Evolutionary conservation across 2,797 vertebrate species (phyloP).

Genomic region (Oreonectes daqikongensis): DNA sequence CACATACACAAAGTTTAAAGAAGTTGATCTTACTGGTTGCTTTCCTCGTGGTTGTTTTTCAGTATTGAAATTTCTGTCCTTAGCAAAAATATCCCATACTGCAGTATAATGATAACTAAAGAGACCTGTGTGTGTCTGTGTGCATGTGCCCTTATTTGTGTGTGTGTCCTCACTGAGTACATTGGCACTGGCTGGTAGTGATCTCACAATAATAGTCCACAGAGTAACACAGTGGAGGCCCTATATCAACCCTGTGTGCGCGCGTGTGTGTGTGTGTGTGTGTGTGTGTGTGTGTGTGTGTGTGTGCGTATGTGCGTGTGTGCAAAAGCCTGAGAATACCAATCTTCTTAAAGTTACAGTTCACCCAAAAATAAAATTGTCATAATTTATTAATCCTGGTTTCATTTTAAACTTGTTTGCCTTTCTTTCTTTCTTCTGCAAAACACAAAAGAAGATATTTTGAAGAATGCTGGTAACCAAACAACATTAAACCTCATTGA

Average conservation of each 20-base stretch:
- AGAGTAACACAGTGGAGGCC: constrained; percentile 44
- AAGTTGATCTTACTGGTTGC: constrained; percentile 23
- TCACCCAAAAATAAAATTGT: too few relatives aligned
- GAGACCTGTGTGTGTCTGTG: constrained; percentile 25
- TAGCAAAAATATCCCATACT: constrained; percentile 3
- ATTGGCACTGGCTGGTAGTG: constrained; percentile 48
- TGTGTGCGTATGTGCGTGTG: neutral
- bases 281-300: neutral
- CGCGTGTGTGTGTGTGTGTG: neutral
- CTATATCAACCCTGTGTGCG: constrained; percentile 20
- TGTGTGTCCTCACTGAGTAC: constrained; percentile 19
- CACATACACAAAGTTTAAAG: constrained; percentile 1
- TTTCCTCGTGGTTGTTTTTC: constrained; percentile 1
- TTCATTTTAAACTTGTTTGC: too few relatives aligned
- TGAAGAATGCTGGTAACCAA: too few relatives aligned
- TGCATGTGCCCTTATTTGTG: constrained; percentile 7
- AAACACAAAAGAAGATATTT: too few relatives aligned
- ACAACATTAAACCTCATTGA: too few relatives aligned
- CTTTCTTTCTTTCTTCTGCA: too few relatives aligned
- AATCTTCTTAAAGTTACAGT: too few relatives aligned
- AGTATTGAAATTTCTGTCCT: neutral
- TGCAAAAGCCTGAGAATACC: too few relatives aligned
- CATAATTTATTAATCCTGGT: too few relatives aligned
- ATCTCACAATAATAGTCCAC: constrained; percentile 46
- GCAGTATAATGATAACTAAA: constrained; percentile 1